A percentile compares a stretch with the other conserved stretches of the same genome.
phyloP scores from a whole-genome alignment of 2,888 invertebrate species.

The Theretra japonica region DNA sequence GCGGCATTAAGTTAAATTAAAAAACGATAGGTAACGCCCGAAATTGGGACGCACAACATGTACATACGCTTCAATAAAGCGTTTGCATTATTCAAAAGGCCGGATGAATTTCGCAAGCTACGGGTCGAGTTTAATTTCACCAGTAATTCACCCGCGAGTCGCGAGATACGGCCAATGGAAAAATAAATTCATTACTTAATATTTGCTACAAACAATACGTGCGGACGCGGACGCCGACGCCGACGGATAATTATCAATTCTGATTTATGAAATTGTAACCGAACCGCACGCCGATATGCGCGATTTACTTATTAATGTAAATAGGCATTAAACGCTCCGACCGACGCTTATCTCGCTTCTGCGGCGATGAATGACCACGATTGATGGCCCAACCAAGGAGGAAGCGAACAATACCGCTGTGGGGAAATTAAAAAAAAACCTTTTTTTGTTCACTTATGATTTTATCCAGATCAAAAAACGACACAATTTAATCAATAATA shows the following conservation, averaged over 20 bases:
- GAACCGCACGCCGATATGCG: constrained; percentile 24
- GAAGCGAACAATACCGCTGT: no score
- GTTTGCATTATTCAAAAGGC: constrained; percentile 80
- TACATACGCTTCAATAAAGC: constrained; percentile 69
- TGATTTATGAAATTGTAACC: constrained; percentile 35
- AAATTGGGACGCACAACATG: constrained; percentile 38
- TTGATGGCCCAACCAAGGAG: no score
- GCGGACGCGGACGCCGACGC: constrained; percentile 35
- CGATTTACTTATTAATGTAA: constrained; percentile 31
- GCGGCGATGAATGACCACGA: no score
- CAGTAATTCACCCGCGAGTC: constrained; percentile 67
- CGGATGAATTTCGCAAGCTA: constrained; percentile 69
- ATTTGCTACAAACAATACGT: constrained; percentile 50
- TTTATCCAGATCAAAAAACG: no score
- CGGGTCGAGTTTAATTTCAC: constrained; percentile 71
- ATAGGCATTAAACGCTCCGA: neutral
- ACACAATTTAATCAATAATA: no score
- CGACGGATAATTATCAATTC: constrained; percentile 33
- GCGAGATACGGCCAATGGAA: constrained; percentile 58
- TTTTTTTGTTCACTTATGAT: no score
- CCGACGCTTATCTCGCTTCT: neutral
- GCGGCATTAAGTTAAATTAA: constrained; percentile 45
- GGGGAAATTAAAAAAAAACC: no score
- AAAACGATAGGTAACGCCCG: constrained; percentile 49
- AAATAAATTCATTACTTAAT: constrained; percentile 63